These are phyloP conservation scores for Tragelaphus buxtoni DNA, from an alignment of 2,113 vertebrate species.

Conservation along the genomic window DNA sequence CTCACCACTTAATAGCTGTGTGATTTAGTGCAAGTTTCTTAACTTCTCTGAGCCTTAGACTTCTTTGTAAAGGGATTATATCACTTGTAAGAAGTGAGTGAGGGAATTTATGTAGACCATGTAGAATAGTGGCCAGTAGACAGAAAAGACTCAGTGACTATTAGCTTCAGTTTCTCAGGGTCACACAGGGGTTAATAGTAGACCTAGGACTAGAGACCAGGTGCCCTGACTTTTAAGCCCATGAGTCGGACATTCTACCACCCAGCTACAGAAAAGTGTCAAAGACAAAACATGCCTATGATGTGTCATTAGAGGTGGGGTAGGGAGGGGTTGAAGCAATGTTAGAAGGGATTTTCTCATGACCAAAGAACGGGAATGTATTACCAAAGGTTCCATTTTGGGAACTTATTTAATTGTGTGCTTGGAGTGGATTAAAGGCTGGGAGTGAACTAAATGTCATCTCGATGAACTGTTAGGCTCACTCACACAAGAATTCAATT, in stretches of 20 bases:
- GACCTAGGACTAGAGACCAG: neutral
- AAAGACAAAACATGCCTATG: neutral
- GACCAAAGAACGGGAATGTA: conserved; percentile 46
- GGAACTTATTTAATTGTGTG: conserved; percentile 52
- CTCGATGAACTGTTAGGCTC: conserved; percentile 22
- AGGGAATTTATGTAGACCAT: neutral
- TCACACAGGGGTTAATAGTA: neutral
- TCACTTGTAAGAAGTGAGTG: neutral
- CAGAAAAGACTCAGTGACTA: neutral
- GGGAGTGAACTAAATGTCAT: conserved; percentile 51
- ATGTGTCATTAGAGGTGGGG: neutral
- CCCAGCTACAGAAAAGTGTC: neutral
- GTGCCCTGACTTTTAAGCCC: neutral
- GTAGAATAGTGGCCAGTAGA: neutral
- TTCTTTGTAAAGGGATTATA: neutral
- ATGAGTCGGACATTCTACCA: neutral
- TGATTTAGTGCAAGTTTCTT: neutral
- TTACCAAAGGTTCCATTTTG: conserved; percentile 58
- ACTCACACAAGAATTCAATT: conserved; percentile 12
- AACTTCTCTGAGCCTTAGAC: neutral
- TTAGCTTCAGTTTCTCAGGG: neutral
- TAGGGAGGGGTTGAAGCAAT: neutral
- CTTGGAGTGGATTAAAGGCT: conserved; percentile 55
- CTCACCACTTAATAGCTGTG: neutral
- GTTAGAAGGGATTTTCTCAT: conserved; percentile 48